Base-by-base conservation (phyloP, 2,888 invertebrate genomes). In the Scaptomyza polygonia region DNA sequence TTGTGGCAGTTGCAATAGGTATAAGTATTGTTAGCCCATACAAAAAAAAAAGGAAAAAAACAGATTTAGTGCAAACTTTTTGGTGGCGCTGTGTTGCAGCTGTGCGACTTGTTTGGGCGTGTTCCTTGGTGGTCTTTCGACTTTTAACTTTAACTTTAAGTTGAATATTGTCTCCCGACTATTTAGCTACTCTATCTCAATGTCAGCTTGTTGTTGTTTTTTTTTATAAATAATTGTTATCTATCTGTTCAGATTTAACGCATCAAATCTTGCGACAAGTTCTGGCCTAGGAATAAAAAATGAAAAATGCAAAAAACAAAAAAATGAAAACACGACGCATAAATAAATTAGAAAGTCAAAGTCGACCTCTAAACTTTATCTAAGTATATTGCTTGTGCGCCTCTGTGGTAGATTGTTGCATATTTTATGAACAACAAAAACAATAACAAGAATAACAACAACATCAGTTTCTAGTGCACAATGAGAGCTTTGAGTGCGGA, bases 291-390 rank as follows among this genome's bases (percentile, higher is more conserved):
- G 73, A 82, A 82, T 39, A 51, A 16, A 40, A 12, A 27, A 48
- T 34, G 34, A 21, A 21, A 27, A 62, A 36, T 30, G 34, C 57
- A 54, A 67, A 72, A 75, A 55, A 74, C 66, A 47, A 61, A 29
- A 69, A 62, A 59, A 61, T 66, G 61, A 68, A 63, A 61, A 71
- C 65, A 67, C 79, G 77, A 86, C 84, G 84, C 86, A 79, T 86
- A 85, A 85, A 85, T 85, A 85, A 85, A 85, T 85, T 85, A 85
- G 84, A 85, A 85, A 85, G 84, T 85, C 79, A 73, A 77, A 66
- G 84, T 65, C 84, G 84, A 86, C 84, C 84, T 85, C 84, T 85
- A 85, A 85, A 85, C 84, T 86, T 79, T 85, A 84, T 78, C 75
- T 78, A 79, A 79, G 68, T 78, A 72, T 78, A 68, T 72, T 73